Evolutionary conservation across 1,140 invertebrate species (phyloP), one percentile per base, ranked within the genome.

Genomic region (Dendrolimus punctatus): DNA sequence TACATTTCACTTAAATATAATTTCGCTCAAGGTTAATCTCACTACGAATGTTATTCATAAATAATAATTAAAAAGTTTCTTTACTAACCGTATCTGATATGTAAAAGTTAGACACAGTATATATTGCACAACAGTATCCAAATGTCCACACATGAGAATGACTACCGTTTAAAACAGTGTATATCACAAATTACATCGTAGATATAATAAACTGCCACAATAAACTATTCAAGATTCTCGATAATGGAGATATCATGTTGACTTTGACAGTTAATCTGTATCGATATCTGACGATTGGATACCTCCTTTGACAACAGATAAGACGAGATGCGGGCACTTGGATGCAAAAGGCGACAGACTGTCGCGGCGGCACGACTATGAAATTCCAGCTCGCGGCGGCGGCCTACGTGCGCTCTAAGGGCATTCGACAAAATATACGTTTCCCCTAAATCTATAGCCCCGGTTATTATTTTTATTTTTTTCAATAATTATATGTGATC

Each of bases 281-380:
- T 53, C 72, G 73, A 73, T 72, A 76, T 71, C 70, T 73, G 72
- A 64, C 55, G 48, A 58, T 72, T 62, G 70, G 63, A 53, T 39
- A 57, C 45, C 59, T 58, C 62, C 6, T 43, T 6, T 62, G 76
- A 80, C 80, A 83, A 73, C 65, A 67, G 68, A 74, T 74, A 70
- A 66, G 67, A 58, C 58, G 55, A 66, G 62, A 73, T 65, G 68
- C 67, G 66, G 64, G 50, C 55, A 54, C 55, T 55, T 47, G 53
- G 52, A 51, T 54, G 55, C 40, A 50, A 53, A 40, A 58, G 62
- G 41, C 51, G 49, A 42, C 55, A 47, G 47, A 61, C 62, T 68
- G 68, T 53, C 65, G 68, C 60, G 54, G 41, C 60, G 51, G 40
- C 57, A 55, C 41, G 44, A 43, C 43, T 51, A 51, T 60, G 51